Evolutionary conservation across 1,140 invertebrate species (phyloP), one percentile per base, ranked within the genome.

Genomic region (Trichoplusia ni): DNA sequence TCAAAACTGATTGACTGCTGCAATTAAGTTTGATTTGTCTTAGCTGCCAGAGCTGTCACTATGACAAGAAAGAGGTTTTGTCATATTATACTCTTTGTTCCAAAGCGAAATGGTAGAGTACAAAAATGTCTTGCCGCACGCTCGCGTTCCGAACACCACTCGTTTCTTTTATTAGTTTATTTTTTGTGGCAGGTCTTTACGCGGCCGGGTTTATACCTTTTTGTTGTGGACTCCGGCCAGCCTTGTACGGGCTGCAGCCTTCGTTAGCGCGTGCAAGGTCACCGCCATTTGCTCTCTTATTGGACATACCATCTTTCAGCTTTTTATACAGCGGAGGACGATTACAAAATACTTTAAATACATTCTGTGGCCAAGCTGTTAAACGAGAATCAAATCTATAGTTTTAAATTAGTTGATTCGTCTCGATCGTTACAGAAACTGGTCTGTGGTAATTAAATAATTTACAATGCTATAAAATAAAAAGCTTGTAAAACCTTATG

Each of bases 241-340:
- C 76, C 79, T 80, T 82, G 75, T 86, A 79, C 67, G 79, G 78
- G 64, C 69, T 71, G 79, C 79, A 88, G 83, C 85, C 85, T 86
- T 84, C 83, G 82, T 81, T 87, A 82, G 82, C 73, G 73, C 62
- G 73, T 66, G 73, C 84, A 88, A 88, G 85, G 85, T 88, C 85
- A 86, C 58, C 61, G 59, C 64, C 67, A 69, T 77, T 79, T 73
- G 73, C 74, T 75, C 66, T 74, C 49, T 53, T 11, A 58, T 59
- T 33, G 25, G 37, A 21, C 44, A 18, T 18, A 23, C 38, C 65
- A 35, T 11, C 54, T n/a, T 44, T 64, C 11, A 16, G 19, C 19
- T 59, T 70, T 61, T 64, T 64, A 11, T 18, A 16, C 8, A 51
- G 4, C 31, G 19, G 14, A 35, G 19, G 40, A 62, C 33, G 31